Evolutionary conservation across 2,797 vertebrate species (phyloP), one percentile per base, ranked within the genome.

Genomic region (Sphenodon punctatus): DNA sequence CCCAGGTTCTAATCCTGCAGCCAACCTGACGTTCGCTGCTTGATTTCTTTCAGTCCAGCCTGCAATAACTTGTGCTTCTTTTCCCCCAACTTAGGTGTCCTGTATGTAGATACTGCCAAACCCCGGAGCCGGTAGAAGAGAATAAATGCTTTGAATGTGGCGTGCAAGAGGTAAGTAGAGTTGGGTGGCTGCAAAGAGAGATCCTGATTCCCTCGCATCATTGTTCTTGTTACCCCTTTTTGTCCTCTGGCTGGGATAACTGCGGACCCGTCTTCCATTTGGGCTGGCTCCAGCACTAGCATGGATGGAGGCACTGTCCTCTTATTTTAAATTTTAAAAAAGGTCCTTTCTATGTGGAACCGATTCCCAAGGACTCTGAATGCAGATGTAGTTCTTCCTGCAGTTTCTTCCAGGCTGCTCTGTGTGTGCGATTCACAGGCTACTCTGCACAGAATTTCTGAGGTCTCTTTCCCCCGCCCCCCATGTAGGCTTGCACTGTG

Each of bases 111-210:
- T 99, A 98, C 93, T 99, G 98, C 94, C 99, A 99, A 93, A 99
- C 99, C 0, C 99, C 99, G 6, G 99, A 99, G 85, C 98, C 98
- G 0, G 98, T 99, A 15, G 98, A 99, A 88, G 98, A 99, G 94
- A 99, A 99, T 94, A 99, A 99, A 88, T 99, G 98, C 90, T 99
- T 99, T 79, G 98, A 99, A 91, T 99, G 98, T 71, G 98, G 98
- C 9, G 98, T 99, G 64, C 98, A 99, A 94, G 98, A 99, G 97
- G 98, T 99, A 97, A 96, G 96, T 96, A 89, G 85, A 61, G 49
- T 80, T 75, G 23, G 30, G 1, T 8, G 77, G 60, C 74, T 60
- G 66, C 34, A n/a, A n/a, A n/a, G n/a, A n/a, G n/a, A n/a, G n/a
- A n/a, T n/a, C n/a, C n/a, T n/a, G n/a, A n/a, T n/a, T n/a, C n/a